These are phyloP conservation scores for Calliphora vicina DNA, from an alignment of 1,140 invertebrate genomes.

Conservation along the genomic window DNA sequence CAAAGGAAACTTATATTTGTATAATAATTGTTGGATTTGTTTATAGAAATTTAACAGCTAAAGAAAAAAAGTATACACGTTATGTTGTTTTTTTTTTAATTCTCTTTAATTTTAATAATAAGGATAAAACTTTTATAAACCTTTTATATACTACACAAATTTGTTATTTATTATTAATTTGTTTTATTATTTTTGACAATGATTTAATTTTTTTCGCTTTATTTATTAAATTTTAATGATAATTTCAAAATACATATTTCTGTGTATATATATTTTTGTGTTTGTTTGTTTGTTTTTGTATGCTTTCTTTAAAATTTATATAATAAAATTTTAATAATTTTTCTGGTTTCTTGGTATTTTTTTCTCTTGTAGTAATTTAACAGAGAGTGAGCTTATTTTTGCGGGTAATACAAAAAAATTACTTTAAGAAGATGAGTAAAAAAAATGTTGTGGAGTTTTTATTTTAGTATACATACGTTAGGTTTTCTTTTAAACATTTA, in stretches of 20 bases:
- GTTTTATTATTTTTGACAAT: background rate
- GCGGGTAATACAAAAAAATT: background rate
- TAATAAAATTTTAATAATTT: constrained; percentile 8
- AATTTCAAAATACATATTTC: constrained; percentile 9
- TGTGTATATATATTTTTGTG: background rate
- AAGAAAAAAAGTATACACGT: background rate
- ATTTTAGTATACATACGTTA: background rate
- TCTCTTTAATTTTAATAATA: constrained; percentile 7
- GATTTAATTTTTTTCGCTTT: background rate
- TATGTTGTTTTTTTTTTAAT: background rate
- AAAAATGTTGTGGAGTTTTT: background rate
- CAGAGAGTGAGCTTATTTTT: background rate
- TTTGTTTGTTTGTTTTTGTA: background rate
- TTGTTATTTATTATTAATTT: background rate
- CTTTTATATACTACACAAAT: constrained; percentile 14
- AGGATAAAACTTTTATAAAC: constrained; percentile 10
- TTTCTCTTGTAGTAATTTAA: background rate
- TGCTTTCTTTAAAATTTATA: constrained; percentile 2
- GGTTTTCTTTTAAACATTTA: background rate
- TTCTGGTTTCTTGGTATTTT: background rate
- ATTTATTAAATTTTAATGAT: background rate
- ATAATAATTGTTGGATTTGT: too few species aligned
- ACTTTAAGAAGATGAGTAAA: background rate
- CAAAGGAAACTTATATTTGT: too few species aligned
- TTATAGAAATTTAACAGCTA: too few species aligned